These are phyloP conservation scores for Gonatopus flavifemur DNA, from an alignment of 1,140 invertebrate species.

Conservation along the genomic window DNA sequence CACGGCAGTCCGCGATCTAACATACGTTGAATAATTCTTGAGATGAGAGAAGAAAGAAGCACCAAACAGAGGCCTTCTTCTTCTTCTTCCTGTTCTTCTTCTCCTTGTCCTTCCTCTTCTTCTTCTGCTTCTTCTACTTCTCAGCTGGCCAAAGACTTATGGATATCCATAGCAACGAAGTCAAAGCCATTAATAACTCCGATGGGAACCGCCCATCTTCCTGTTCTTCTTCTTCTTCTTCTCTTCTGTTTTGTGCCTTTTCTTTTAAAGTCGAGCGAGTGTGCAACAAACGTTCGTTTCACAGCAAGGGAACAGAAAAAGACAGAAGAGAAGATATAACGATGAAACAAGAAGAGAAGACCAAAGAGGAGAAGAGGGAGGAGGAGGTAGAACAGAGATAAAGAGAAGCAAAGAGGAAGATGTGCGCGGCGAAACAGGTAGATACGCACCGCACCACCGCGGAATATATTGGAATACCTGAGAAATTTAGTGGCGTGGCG, in stretches of 20 bases:
- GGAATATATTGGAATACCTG: conserved; percentile 58
- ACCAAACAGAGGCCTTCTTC: conserved; percentile 12
- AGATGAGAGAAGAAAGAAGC: conserved; percentile 20
- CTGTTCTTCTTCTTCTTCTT: no score
- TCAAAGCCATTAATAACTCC: conserved; percentile 61
- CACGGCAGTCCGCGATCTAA: no score
- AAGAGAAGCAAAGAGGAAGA: conserved; percentile 9
- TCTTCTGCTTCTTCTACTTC: conserved; percentile 15
- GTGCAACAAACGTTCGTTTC: conserved; percentile 41
- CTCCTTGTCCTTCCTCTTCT: conserved; percentile 8
- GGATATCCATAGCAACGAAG: conserved; percentile 60
- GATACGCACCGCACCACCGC: conserved; percentile 51
- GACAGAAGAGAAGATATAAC: conserved; percentile 7
- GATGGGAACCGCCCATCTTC: conserved; percentile 55
- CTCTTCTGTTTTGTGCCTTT: conserved; percentile 59
- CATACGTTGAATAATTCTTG: no score
- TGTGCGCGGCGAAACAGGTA: conserved; percentile 46
- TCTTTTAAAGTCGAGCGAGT: conserved; percentile 57
- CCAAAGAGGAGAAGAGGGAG: conserved; percentile 8
- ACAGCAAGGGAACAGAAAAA: conserved; percentile 15
- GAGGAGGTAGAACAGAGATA: conserved; percentile 3
- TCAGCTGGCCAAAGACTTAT: conserved; percentile 56
- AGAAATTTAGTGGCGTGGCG: conserved; percentile 53
- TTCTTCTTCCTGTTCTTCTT: conserved; percentile 3
- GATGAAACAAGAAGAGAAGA: conserved; percentile 9